These are phyloP conservation scores for Apocrypta bakeri DNA, from an alignment of 1,140 invertebrate species.

Conservation along the genomic window DNA sequence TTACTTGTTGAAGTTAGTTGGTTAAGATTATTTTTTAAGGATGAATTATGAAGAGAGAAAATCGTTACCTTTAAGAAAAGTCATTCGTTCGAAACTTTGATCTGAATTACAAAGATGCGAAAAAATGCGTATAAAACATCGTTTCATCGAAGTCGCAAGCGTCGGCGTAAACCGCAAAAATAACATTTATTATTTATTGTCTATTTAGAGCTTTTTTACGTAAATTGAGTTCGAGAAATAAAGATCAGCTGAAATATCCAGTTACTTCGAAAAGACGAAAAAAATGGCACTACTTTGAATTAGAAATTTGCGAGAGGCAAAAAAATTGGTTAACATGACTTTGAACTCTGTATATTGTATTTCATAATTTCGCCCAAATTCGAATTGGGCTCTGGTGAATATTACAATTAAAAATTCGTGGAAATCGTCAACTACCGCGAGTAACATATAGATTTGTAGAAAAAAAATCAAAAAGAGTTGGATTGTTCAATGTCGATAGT, in stretches of 20 bases:
- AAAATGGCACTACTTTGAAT: conserved; percentile 4
- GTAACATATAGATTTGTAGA: conserved; percentile 31
- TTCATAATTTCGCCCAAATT: conserved; percentile 1
- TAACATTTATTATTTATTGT: background rate
- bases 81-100: conserved; percentile 15
- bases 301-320: no score
- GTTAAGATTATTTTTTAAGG: conserved; percentile 15
- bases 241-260: background rate
- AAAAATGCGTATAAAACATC: conserved; percentile 32
- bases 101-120: conserved; percentile 25
- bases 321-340: background rate
- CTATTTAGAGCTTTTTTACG: background rate
- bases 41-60: background rate
- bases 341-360: background rate
- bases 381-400: conserved; percentile 23
- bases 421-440: conserved; percentile 1
- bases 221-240: background rate
- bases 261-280: background rate
- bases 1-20: conserved; percentile 14
- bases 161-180: background rate
- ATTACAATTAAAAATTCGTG: conserved; percentile 17
- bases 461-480: conserved; percentile 30
- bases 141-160: no score
- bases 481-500: conserved; percentile 49
- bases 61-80: conserved; percentile 28